Evolutionary conservation across 2,797 vertebrate genomes (phyloP).

Genomic region (Phalloptychus januarius): DNA sequence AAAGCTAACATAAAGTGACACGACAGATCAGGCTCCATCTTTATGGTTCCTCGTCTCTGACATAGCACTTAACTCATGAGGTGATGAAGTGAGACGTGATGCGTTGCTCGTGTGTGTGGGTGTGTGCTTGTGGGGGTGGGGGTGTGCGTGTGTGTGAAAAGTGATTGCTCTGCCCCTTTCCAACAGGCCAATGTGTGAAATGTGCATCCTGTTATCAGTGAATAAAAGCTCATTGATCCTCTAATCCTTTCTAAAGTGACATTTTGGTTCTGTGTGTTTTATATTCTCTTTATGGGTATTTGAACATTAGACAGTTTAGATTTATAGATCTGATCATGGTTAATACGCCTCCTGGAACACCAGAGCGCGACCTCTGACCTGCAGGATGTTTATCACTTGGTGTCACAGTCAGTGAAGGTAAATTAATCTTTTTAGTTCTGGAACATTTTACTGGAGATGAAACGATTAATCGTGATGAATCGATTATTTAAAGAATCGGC

Average conservation of each 20-base stretch:
- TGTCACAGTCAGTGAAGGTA: background rate
- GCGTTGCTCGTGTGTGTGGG: background rate
- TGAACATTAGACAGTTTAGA: background rate
- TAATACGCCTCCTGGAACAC: background rate
- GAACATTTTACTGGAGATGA: no score
- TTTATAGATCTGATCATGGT: background rate
- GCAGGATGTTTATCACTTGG: background rate
- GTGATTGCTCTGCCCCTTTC: constrained; percentile 3
- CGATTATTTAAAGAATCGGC: no score
- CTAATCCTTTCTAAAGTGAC: background rate
- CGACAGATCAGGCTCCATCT: background rate
- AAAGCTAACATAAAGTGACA: background rate
- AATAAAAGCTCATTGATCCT: constrained; percentile 62
- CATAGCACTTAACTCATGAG: constrained; percentile 15
- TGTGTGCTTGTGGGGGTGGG: background rate
- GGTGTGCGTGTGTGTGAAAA: background rate
- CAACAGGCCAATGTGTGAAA: constrained; percentile 47
- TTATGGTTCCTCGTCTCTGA: background rate
- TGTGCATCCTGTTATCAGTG: constrained; percentile 42
- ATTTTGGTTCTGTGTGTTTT: background rate
- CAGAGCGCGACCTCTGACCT: background rate
- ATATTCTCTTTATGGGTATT: background rate
- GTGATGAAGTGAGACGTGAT: constrained; percentile 11
- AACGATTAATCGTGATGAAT: no score
- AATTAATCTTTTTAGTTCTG: no score